Evolutionary conservation across 1,140 invertebrate genomes (phyloP), one percentile per base, ranked within the genome.

Genomic region (Elymnias hypermnestra): DNA sequence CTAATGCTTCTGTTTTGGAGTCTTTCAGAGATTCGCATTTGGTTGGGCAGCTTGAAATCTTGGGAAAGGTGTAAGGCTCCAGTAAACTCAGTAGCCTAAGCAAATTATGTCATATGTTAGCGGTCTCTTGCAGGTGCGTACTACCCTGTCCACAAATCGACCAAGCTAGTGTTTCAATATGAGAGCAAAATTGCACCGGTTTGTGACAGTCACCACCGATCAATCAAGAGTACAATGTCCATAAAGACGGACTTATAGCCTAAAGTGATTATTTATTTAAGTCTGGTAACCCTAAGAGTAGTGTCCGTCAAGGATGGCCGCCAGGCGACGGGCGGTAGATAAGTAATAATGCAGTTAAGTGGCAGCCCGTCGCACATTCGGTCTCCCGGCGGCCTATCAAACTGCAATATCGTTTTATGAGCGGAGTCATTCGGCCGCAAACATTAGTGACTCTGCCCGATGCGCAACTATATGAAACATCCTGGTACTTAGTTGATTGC

Each of bases 361-460:
- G 54, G 36, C 57, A 53, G 57, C 50, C 53, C 50, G 42, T 28
- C 42, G 38, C 56, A 49, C 50, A 54, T 53, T 63, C 51, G 45
- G 50, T 54, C 56, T 53, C 54, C 50, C 49, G 50, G 39, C 52
- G 41, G 56, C 54, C 59, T 71, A 71, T 71, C 64, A 65, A 63
- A 65, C 47, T 67, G 58, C 63, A 63, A 60, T 68, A 63, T 63
- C 55, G 43, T 59, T 68, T 68, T 63, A 66, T 66, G 62, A 53
- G 37, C 49, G 47, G 52, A 57, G 57, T 65, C 53, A 63, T 68
- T 59, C 49, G 49, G 23, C 43, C 45, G 35, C 53, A 55, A 50
- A 58, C 58, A 59, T 61, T 57, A 57, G 49, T 50, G 47, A 55
- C 37, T 58, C 44, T 53, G 47, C 45, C 29, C 25, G 37, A 42